phyloP scores from a whole-genome alignment of 1,140 invertebrate genomes.

The Lucilia cuprina region DNA sequence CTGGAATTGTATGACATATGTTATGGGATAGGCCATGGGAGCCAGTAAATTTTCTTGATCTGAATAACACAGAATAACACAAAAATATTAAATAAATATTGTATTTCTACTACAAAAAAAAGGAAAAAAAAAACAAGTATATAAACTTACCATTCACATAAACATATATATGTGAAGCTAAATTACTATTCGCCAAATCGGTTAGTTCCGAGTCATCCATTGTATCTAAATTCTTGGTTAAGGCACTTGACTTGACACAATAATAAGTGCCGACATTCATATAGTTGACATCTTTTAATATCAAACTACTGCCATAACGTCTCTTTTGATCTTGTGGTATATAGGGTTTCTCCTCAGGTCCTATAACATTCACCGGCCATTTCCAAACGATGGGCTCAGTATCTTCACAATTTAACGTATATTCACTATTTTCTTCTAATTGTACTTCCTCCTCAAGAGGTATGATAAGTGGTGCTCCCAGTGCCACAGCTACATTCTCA shows the following conservation, averaged over 20 bases:
- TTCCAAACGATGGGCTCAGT: slow-evolving; percentile 64
- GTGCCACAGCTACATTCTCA: slow-evolving; percentile 37
- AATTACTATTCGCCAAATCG: slow-evolving; percentile 59
- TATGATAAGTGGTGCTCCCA: slow-evolving; percentile 62
- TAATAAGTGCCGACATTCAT: slow-evolving; percentile 70
- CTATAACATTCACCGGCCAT: not conserved
- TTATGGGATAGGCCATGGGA: slow-evolving; percentile 52
- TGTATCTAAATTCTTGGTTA: slow-evolving; percentile 47
- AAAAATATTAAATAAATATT: not conserved
- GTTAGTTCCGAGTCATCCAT: slow-evolving; percentile 51
- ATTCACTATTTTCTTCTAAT: slow-evolving; percentile 63
- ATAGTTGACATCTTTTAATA: slow-evolving; percentile 61
- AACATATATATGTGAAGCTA: slow-evolving; percentile 68
- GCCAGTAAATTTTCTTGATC: slow-evolving; percentile 67
- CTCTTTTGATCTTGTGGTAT: slow-evolving; percentile 54
- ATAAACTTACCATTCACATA: slow-evolving; percentile 70
- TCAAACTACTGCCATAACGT: slow-evolving; percentile 60
- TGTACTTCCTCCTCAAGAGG: slow-evolving; percentile 63
- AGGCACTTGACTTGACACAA: slow-evolving; percentile 61
- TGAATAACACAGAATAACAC: slow-evolving; percentile 46
- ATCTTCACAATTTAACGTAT: slow-evolving; percentile 65
- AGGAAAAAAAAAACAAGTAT: too few relatives aligned
- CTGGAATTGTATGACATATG: slow-evolving; percentile 61
- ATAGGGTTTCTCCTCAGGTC: slow-evolving; percentile 29
- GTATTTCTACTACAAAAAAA: not conserved